Evolutionary conservation across 1,140 invertebrate genomes (phyloP).

Genomic region (Psix sp.): DNA sequence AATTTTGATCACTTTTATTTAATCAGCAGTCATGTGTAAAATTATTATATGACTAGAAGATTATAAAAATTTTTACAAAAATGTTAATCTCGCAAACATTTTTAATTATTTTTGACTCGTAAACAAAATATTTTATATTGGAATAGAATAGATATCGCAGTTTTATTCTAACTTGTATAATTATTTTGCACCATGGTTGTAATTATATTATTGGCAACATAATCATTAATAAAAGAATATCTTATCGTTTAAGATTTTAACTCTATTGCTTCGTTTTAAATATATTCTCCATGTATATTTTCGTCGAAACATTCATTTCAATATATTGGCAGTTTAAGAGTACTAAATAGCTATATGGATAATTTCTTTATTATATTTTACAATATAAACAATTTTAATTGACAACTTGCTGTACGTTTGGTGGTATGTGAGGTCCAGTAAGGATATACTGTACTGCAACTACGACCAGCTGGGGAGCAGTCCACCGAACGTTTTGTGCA

Average conservation of each 20-base stretch:
- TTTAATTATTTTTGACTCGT: no score
- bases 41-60: no score
- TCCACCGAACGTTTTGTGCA: slow-evolving; percentile 76
- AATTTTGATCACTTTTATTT: no score
- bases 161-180: not conserved
- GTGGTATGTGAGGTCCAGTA: slow-evolving; percentile 74
- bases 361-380: slow-evolving; percentile 38
- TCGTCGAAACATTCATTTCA: slow-evolving; percentile 51
- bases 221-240: slow-evolving; percentile 17
- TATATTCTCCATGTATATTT: slow-evolving; percentile 36
- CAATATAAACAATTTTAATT: slow-evolving; percentile 66
- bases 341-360: slow-evolving; percentile 42
- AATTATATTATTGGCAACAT: slow-evolving; percentile 19
- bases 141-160: no score
- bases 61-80: no score
- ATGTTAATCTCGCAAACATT: no score
- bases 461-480: slow-evolving; percentile 75
- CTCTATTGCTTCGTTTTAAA: slow-evolving; percentile 39
- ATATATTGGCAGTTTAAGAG: slow-evolving; percentile 51
- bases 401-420: slow-evolving; percentile 71
- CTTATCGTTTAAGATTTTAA: no score
- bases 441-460: slow-evolving; percentile 76
- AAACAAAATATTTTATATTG: no score
- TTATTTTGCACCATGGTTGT: slow-evolving; percentile 8
- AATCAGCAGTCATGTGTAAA: no score